phyloP scores from a whole-genome alignment of 2,113 vertebrate species.

The Dryoscopus gambensis region DNA sequence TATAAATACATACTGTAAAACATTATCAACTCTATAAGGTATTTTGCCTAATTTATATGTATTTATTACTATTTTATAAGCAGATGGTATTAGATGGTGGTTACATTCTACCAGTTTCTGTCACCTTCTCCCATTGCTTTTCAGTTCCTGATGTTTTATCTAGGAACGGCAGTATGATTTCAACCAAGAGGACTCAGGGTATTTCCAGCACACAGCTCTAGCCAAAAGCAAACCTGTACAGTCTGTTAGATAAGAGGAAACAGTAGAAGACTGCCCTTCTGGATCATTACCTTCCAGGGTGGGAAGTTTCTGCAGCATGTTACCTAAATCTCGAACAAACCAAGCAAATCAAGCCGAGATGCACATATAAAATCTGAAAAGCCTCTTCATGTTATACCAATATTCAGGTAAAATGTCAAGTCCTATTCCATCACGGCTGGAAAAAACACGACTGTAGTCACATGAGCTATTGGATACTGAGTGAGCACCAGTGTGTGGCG shows the following conservation, averaged over 20 bases:
- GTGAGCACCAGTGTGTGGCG: accelerated
- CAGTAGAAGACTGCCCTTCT: not conserved
- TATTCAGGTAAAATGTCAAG: conserved; percentile 32
- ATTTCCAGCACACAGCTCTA: not conserved
- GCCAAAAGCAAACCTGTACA: not conserved
- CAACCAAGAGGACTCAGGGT: not conserved
- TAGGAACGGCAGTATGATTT: not conserved
- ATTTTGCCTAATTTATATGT: not conserved
- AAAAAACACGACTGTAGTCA: not conserved
- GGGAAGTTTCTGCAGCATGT: not conserved
- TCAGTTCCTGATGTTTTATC: not conserved
- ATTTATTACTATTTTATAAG: not conserved
- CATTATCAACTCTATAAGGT: not conserved
- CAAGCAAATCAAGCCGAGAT: not conserved
- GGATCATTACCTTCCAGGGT: not conserved
- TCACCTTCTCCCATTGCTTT: not conserved
- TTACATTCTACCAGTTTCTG: not conserved
- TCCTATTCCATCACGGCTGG: conserved; percentile 12
- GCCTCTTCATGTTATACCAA: not conserved
- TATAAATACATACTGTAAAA: not conserved
- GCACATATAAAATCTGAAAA: conserved; percentile 32
- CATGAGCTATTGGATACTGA: not conserved
- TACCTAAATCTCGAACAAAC: not conserved
- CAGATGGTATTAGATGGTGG: not conserved
- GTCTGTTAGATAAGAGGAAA: not conserved